Evolutionary conservation across 2,113 vertebrate genomes (phyloP), one percentile per base, ranked within the genome.

Genomic region (Spermophilus dauricus): DNA sequence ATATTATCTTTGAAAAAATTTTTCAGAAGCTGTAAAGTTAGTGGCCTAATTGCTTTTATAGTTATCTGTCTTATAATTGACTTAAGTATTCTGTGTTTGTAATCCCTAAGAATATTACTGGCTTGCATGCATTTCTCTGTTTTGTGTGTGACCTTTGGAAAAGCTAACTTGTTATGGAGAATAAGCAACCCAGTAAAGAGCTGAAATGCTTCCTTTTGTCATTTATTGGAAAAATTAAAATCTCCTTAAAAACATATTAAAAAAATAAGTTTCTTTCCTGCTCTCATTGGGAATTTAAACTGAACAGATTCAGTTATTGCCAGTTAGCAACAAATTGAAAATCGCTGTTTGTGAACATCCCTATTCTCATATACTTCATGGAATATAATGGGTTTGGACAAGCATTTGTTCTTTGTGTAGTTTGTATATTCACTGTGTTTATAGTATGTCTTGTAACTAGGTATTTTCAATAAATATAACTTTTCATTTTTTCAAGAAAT

Each of bases 381-480:
- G 22, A 84, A 39, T 63, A 3, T 75, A 78, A 8, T 3, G 70
- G 45, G 12, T 24, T 45, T 34, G 37, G 26, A 28, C 28, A 87
- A 69, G 6, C 37, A 94, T 14, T 84, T 91, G 22, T 53, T 48
- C 63, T 89, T 86, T 61, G 3, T 93, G 20, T 83, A 51, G 18
- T 72, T 26, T 83, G 28, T 58, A 22, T 70, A 17, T 70, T 70
- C 9, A 16, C 24, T 34, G 30, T 48, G 32, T 37, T 92, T 82
- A 34, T 82, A 20, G 42, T 65, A 42, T 42, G 14, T 67, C 69
- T 89, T 96, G 39, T 30, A 84, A 26, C 34, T 82, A n/a, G 58
- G 13, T 96, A 22, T 95, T 95, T 96, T 84, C 63, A 94, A 51
- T 72, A 77, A 92, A 56, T 73, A 39, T 20, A 76, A 39, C 20